These are phyloP conservation scores for Xestia xanthographa DNA, from an alignment of 2,888 invertebrate species.

Conservation along the genomic window DNA sequence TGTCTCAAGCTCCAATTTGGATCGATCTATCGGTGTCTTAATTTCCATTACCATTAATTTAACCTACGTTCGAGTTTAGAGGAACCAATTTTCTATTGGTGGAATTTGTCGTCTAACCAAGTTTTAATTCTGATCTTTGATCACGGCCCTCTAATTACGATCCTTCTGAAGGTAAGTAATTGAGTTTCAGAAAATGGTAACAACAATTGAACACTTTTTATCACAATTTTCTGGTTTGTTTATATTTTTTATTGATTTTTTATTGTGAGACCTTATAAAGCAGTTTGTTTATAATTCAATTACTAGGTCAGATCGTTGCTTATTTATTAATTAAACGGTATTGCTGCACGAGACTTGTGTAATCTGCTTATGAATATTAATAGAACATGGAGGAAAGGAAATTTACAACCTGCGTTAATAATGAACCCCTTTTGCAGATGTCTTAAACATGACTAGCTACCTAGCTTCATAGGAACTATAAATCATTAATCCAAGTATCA, in stretches of 20 bases:
- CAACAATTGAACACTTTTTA: conserved; percentile 2
- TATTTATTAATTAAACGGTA: background rate
- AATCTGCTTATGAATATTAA: background rate
- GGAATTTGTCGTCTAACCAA: conserved; percentile 47
- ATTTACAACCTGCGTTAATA: background rate
- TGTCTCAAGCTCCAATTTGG: conserved; percentile 43
- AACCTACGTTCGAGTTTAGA: conserved; percentile 41
- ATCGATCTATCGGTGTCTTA: conserved; percentile 49
- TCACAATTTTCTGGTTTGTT: background rate
- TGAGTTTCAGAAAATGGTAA: conserved; percentile 31
- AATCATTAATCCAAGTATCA: background rate
- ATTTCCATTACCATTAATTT: conserved; percentile 59
- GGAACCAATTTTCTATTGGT: conserved; percentile 47
- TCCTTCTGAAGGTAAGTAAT: conserved; percentile 26
- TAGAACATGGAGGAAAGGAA: background rate
- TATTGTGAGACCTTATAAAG: background rate
- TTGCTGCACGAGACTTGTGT: background rate
- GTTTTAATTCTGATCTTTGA: conserved; percentile 48
- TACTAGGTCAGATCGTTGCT: background rate
- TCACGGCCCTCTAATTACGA: conserved; percentile 44
- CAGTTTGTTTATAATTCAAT: background rate
- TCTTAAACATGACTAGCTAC: background rate
- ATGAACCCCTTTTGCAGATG: background rate
- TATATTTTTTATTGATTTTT: background rate
- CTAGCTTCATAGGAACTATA: background rate